Base-by-base conservation (phyloP, 2,113 vertebrate genomes). In the Apodemus sylvaticus region DNA sequence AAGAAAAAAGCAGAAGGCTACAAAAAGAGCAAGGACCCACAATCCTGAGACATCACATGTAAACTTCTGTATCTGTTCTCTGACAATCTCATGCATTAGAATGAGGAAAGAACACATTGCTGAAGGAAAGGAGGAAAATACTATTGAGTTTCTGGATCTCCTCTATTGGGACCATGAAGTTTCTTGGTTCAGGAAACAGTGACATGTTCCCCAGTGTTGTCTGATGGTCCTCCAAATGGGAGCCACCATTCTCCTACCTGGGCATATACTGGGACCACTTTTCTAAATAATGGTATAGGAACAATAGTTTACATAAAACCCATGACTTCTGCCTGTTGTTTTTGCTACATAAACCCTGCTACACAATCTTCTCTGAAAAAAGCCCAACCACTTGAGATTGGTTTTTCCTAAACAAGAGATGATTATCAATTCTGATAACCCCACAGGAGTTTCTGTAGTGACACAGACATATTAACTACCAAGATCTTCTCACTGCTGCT, bases 401-500 rank as follows among this genome's bases (percentile, higher is more conserved):
- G 7, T 20, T 95, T 95, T 20, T 88, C 91, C 94, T 94, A 97
- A 92, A 90, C 83, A 94, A 96, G 42, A 79, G 83, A 79, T 16
- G 11, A 90, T 51, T 42, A 82, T 91, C 66, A 55, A 78, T 42
- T 93, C 64, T 88, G 70, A 92, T 89, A 94, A 81, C 20, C 64
- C n/a, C 24, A 4, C 16, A 53, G 81, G 42, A 86, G 74, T 89
- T 89, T 89, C 93, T 88, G 83, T 93, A 86, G 88, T 62, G 83
- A 89, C 90, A 79, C 14, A 92, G 73, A 93, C 93, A 76, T 51
- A 95, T 90, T 48, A 91, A 62, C 48, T 60, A 90, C 88, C 86
- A 3, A 60, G 91, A 96, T 97, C 96, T 97, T 97, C 97, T 94
- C 97, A 88, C 86, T 36, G 71, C 42, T 98, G 64, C 92, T 98